phyloP scores from a whole-genome alignment of 2,797 vertebrate species.

The Neosilurus hyrtlii region DNA sequence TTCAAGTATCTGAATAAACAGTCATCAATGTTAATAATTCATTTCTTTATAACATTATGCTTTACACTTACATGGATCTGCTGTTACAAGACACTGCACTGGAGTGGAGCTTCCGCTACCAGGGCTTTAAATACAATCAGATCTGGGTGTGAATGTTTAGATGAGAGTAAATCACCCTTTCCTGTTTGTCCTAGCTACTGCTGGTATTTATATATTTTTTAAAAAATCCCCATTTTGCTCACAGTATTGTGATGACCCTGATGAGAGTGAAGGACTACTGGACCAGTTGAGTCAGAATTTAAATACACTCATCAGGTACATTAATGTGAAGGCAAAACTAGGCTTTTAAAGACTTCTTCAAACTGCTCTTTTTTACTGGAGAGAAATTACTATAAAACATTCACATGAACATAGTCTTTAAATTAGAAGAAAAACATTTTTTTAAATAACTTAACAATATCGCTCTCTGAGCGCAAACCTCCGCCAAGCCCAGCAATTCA shows the following conservation, averaged over 20 bases:
- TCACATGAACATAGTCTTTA: no score
- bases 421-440: no score
- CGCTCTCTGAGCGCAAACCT: no score
- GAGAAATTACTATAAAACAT: no score
- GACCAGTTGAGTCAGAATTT: no score
- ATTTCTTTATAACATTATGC: not conserved
- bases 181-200: not conserved
- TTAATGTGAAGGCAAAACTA: no score
- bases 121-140: not conserved
- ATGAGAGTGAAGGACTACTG: not conserved
- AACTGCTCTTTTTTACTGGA: no score
- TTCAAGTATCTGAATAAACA: not conserved
- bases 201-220: not conserved
- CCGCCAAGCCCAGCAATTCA: no score
- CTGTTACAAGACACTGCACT: not conserved
- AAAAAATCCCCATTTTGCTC: not conserved
- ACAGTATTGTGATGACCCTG: not conserved
- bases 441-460: no score
- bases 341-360: no score
- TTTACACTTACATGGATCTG: no score
- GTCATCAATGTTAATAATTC: not conserved
- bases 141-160: constrained; percentile 5
- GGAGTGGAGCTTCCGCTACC: not conserved
- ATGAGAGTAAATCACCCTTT: not conserved
- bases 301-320: no score